Evolutionary conservation across 1,140 invertebrate genomes (phyloP).

Genomic region (Drosophila takahashii): DNA sequence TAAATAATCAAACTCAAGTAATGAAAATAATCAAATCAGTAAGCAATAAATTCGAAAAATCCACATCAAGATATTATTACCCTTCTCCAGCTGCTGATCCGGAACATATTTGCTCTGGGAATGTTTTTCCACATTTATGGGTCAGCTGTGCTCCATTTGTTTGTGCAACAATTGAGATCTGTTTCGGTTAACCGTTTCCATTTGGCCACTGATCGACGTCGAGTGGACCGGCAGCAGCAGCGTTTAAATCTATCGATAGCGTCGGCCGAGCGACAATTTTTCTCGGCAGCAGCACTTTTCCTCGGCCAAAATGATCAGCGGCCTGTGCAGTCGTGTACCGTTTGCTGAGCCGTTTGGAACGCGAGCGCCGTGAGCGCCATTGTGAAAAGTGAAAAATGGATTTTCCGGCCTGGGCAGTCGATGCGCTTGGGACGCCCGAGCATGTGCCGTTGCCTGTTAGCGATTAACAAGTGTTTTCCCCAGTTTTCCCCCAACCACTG

Average conservation of each 20-base stretch:
- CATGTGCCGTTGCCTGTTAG: slow-evolving; percentile 53
- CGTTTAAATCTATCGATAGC: slow-evolving; percentile 55
- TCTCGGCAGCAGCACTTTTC: slow-evolving; percentile 35
- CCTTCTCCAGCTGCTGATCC: slow-evolving; percentile 2
- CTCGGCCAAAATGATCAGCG: slow-evolving; percentile 19
- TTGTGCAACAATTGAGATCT: slow-evolving; percentile 49
- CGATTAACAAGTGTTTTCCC: slow-evolving; percentile 63
- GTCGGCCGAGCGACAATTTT: slow-evolving; percentile 59
- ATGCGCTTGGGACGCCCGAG: slow-evolving; percentile 56
- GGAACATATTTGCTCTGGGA: slow-evolving; percentile 15
- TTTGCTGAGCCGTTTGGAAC: slow-evolving; percentile 65
- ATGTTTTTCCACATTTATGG: slow-evolving; percentile 34
- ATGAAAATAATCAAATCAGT: background rate
- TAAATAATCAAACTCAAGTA: background rate
- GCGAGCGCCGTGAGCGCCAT: slow-evolving; percentile 54
- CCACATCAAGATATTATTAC: background rate
- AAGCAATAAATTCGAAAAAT: slow-evolving; percentile 4
- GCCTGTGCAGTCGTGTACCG: slow-evolving; percentile 69
- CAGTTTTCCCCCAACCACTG: background rate
- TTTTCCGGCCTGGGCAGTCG: slow-evolving; percentile 30
- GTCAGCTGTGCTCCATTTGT: slow-evolving; percentile 36
- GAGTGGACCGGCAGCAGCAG: slow-evolving; percentile 4
- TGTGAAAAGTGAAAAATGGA: slow-evolving; percentile 50
- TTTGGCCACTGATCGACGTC: slow-evolving; percentile 25
- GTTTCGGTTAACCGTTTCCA: slow-evolving; percentile 27